Evolutionary conservation across 2,888 invertebrate species (phyloP), one percentile per base, ranked within the genome.

Genomic region (Mesochorus sp.): DNA sequence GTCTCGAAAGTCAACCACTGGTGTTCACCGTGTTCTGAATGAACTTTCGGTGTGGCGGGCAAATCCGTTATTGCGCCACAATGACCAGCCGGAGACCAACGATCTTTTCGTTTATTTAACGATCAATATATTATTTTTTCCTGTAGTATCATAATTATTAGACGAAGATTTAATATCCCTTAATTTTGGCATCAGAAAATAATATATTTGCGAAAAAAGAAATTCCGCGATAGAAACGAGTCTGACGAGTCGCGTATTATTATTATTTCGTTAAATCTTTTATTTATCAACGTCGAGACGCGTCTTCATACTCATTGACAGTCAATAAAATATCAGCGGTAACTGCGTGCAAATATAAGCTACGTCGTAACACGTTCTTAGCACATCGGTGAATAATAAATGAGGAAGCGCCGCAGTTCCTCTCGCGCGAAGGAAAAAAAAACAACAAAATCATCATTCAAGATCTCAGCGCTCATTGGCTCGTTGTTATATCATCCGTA

Each of bases 401-500:
- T 70, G 42, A 73, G 67, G 61, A 80, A 81, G 72, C 71, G 21
- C 47, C n/a, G 37, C 34, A 19, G 12, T 49, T 47, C 55, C 6
- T 47, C 37, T 73, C 31, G 17, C 14, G 59, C 6, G 47, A 47
- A 31, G 19, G n/a, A 14, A 2, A 14, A 21, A 14, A 53, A 5
- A 12, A 34, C 3, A 0, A 26, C 8, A 67, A 61, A 34, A 24
- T 26, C 21, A 75, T 67, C 44, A 24, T 21, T 24, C 28, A 12
- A n/a, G 34, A 61, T 31, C 34, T 44, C 61, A 19, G 14, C 51
- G 70, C 70, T 17, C 42, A 79, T 79, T 70, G 71, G 64, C 74
- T 59, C 76, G 76, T 68, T 81, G 81, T 88, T 87, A 88, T 88
- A 86, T 87, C 86, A 88, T 82, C 83, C 12, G 44, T 10, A 24